These are phyloP conservation scores for Sigmodon hispidus DNA, from an alignment of 2,113 vertebrate genomes.

Conservation along the genomic window DNA sequence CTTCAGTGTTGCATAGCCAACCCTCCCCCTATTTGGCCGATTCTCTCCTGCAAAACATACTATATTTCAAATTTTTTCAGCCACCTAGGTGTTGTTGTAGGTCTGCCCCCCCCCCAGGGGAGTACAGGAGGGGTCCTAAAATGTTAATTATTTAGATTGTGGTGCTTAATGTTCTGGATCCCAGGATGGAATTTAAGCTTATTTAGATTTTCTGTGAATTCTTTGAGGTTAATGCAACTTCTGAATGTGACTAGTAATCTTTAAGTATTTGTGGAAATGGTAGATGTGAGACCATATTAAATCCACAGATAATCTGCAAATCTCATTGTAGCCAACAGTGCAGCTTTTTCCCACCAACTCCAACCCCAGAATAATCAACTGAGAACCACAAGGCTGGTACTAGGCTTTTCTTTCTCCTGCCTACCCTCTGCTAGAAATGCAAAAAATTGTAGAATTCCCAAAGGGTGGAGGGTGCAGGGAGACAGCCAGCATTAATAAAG, in stretches of 20 bases:
- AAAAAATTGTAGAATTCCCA: neutral
- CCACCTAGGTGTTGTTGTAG: neutral
- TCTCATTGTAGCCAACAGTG: conserved; percentile 58
- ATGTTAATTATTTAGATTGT: conserved; percentile 57
- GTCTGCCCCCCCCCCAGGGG: neutral
- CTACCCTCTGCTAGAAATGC: conserved; percentile 49
- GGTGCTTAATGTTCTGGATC: conserved; percentile 68
- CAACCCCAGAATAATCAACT: neutral
- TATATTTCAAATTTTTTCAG: neutral
- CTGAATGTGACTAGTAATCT: conserved; percentile 69
- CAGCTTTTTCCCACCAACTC: conserved; percentile 58
- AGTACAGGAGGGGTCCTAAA: neutral
- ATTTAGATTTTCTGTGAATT: conserved; percentile 72
- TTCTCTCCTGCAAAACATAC: neutral
- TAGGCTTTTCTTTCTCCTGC: conserved; percentile 15
- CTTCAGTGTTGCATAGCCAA: fast-evolving
- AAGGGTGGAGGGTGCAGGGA: neutral
- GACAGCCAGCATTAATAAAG: neutral
- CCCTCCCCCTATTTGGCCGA: neutral
- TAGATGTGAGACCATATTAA: conserved; percentile 69
- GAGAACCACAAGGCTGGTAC: neutral
- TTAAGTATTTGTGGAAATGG: conserved; percentile 71
- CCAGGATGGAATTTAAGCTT: conserved; percentile 70
- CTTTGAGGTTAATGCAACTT: conserved; percentile 67
- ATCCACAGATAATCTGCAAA: conserved; percentile 71